Evolutionary conservation across 2,113 vertebrate species (phyloP).

Genomic region (Polyodon spathula): DNA sequence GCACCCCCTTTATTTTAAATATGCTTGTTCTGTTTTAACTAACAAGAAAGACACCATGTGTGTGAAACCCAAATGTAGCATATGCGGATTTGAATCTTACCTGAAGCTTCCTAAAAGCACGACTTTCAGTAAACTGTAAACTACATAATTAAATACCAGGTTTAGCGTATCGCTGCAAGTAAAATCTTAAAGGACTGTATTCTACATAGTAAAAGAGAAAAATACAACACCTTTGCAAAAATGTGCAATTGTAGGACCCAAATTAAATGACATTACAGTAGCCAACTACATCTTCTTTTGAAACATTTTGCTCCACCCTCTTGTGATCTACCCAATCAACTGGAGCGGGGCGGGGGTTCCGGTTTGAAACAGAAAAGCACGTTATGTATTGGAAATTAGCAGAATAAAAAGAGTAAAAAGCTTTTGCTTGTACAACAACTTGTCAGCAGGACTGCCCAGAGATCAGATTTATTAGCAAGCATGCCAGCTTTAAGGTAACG

Average conservation of each 20-base stretch:
- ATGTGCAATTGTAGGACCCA: background rate
- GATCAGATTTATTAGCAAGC: background rate
- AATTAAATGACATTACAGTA: background rate
- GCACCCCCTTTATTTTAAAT: no score
- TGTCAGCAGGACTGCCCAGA: background rate
- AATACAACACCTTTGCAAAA: background rate
- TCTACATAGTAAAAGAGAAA: no score
- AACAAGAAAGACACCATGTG: no score
- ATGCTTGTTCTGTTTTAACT: no score
- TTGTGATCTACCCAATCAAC: background rate
- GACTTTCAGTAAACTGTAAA: no score
- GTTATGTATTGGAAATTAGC: conserved; percentile 2
- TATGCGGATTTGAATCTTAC: no score
- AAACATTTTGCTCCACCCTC: background rate
- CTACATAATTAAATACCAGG: no score
- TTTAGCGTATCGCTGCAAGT: no score
- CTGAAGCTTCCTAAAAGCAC: no score
- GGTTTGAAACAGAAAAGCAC: conserved; percentile 16
- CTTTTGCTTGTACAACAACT: background rate
- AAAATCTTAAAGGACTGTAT: no score
- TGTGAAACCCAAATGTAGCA: no score
- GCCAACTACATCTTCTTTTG: conserved; percentile 1
- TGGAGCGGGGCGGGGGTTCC: conserved; percentile 23
- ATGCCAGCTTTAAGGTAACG: conserved; percentile 24
- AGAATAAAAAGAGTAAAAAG: conserved; percentile 1